Conservation (phyloP, 2,888 invertebrate genomes). For the Tethea ocularis region DNA sequence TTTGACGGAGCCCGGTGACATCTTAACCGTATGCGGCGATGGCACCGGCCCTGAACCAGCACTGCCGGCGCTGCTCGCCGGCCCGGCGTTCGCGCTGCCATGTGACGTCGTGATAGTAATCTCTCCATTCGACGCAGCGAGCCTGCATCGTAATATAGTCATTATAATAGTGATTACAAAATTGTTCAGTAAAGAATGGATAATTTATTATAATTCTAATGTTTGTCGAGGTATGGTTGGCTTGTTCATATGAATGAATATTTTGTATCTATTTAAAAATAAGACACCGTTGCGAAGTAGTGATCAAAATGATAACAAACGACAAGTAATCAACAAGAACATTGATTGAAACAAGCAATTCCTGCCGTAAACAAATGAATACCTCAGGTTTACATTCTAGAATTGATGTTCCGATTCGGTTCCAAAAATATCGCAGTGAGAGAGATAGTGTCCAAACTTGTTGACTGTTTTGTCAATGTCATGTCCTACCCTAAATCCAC, state of each 20-base stretch:
- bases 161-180: constrained; percentile 21
- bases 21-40: constrained; percentile 84
- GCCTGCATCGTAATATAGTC: constrained; percentile 69
- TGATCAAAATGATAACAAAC: too few relatives aligned
- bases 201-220: constrained; percentile 13
- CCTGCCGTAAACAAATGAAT: background rate
- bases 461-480: background rate
- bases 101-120: constrained; percentile 92
- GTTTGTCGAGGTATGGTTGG: background rate
- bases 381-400: background rate
- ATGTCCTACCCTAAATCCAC: background rate
- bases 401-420: background rate
- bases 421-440: constrained; percentile 1
- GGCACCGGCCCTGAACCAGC: constrained; percentile 74
- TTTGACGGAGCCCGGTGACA: constrained; percentile 85
- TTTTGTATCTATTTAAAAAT: background rate
- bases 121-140: constrained; percentile 91
- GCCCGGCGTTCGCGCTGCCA: constrained; percentile 76
- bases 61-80: constrained; percentile 78
- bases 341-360: background rate
- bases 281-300: background rate
- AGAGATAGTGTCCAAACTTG: background rate
- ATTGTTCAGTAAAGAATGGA: constrained; percentile 14
- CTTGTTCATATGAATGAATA: background rate
- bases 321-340: background rate